Conservation (phyloP, 2,888 invertebrate genomes). For the Mactromeris polynyma region DNA sequence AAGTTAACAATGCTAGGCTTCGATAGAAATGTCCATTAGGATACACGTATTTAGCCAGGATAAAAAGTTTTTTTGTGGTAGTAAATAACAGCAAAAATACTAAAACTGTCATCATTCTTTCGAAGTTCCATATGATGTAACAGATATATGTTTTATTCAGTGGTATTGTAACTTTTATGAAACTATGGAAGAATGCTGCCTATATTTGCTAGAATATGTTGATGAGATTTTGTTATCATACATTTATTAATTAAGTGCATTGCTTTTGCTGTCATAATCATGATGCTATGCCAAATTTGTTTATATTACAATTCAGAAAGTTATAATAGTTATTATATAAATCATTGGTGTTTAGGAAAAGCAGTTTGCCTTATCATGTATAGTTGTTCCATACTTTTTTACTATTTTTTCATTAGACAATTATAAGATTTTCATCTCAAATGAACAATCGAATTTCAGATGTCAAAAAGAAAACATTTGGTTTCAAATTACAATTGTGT, state of each 20-base stretch:
- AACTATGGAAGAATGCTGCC: neutral
- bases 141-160: neutral
- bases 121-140: neutral
- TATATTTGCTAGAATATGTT: neutral
- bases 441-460: constrained; percentile 36
- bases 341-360: too few species aligned
- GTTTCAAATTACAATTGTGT: constrained; percentile 56
- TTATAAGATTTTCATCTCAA: constrained; percentile 2
- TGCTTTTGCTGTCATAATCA: too few species aligned
- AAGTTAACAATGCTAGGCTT: neutral
- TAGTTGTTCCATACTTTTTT: too few species aligned
- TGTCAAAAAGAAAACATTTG: constrained; percentile 38
- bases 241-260: too few species aligned
- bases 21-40: neutral
- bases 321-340: neutral
- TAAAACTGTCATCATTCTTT: neutral
- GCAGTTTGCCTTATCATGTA: too few species aligned
- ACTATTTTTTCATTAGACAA: too few species aligned
- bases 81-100: neutral
- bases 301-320: neutral
- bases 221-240: neutral
- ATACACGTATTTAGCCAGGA: neutral
- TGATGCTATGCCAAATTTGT: too few species aligned
- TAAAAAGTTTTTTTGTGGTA: neutral
- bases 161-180: neutral